Evolutionary conservation across 1,140 invertebrate species (phyloP), one percentile per base, ranked within the genome.

Genomic region (Paracyclopina nana): DNA sequence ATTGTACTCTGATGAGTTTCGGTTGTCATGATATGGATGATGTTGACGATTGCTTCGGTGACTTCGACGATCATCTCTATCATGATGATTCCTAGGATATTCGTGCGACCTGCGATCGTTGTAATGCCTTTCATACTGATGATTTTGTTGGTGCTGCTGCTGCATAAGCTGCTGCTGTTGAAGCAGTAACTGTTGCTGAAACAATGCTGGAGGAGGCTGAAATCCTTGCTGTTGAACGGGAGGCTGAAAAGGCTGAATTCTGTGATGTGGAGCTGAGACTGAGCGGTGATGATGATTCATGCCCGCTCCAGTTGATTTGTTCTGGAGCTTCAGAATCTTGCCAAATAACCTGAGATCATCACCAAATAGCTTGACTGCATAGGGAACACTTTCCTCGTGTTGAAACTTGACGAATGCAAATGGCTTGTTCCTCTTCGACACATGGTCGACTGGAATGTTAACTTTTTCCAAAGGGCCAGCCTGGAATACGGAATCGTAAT

Each of bases 321-420:
- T n/a, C 49, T 53, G 31, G 12, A 53, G 25, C 6, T 25, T 20
- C 1, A 53, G 16, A 12, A 14, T 8, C 2, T 24, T 12, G 6
- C 52, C 52, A 24, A 27, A 54, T 20, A 53, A 24, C 14, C n/a
- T 14, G 6, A 53, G 22, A n/a, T n/a, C n/a, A 41, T 26, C 46
- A 1, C 20, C 6, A 28, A 54, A 53, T 31, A 53, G 25, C 14
- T 24, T 14, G 5, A 52, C 12, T 6, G 52, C 52, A 29, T 53
- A 53, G 20, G 52, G 45, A 29, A 53, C 46, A 26, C 28, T 51
- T 45, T 53, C 46, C 25, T 51, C 46, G 40, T 53, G 51, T 16
- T 29, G 44, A 40, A 34, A 53, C 16, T 20, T 29, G 22, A 53
- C 16, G 27, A 53, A 53, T 11, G 52, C 52, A 40, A 53, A 53